Base-by-base conservation (phyloP, 1,140 invertebrate species). In the Drosophila athabasca region DNA sequence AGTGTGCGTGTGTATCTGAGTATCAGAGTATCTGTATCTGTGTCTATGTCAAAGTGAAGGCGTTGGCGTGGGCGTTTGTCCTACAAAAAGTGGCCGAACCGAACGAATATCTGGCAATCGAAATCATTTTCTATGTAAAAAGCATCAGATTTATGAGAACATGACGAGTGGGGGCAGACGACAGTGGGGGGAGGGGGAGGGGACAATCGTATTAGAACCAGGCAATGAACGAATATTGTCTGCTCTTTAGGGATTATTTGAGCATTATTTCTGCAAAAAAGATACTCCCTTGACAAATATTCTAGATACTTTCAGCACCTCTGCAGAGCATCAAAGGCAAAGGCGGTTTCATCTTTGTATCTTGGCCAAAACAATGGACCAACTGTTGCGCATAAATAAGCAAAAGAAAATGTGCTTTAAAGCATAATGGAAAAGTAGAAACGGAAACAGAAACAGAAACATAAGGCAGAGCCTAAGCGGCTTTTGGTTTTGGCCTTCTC, bases 371-470 rank as follows among this genome's bases (percentile, higher is more conserved):
- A 62, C 57, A 79, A 76, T 52, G 19, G 66, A 55, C 65, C 82
- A 87, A 87, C 82, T 88, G 83, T 88, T 87, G 82, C 75, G 69
- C 82, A 74, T 87, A 87, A 87, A 87, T 81, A 87, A 78, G 3
- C 46, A 62, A 64, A 35, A 41, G 24, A 80, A 68, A 66, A 65
- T 76, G 49, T 48, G 59, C 62, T 76, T 76, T 76, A 68, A 68
- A 64, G 44, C 70, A 67, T 49, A 81, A 70, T 46, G 67, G 15
- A 19, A 22, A 35, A 31, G 39, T 9, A 17, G 8, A 43, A 43
- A 24, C 17, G 53, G 15, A 49, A 48, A 48, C 52, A 39, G 54
- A 76, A 76, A 48, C 31, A 77, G 45, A 76, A 53, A 39, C 35
- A 39, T 39, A 39, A 39, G 35, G 35, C 35, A 9, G 35, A 39